Evolutionary conservation across 2,888 invertebrate genomes (phyloP), one percentile per base, ranked within the genome.

Genomic region (Argyresthia albistria): DNA sequence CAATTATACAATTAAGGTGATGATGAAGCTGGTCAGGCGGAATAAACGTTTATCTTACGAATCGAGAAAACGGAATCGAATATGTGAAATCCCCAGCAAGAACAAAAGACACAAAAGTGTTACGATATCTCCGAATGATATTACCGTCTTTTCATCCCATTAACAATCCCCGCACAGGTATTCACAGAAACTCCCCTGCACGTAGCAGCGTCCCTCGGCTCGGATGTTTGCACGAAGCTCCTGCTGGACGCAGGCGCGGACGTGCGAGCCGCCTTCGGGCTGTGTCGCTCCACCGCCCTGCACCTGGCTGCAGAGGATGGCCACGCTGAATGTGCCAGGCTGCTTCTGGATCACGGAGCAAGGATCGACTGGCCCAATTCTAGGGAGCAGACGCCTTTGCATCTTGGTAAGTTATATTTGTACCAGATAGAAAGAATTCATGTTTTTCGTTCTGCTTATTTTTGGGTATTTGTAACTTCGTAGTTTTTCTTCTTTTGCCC

Each of bases 241-340:
- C 86, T 97, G 16, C 81, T 96, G 55, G 90, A 90, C 53, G 90
- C 93, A 61, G 95, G 96, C 16, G 95, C 96, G 0, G 95, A 95
- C 64, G 93, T 94, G 0, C 83, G 92, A 50, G 93, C 94, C 0
- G 93, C 93, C 57, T 88, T 91, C 58, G 94, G 95, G 0, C 69
- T 88, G 1, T 90, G 91, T 16, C 90, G 92, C 64, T 90, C 93
- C 51, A 96, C 97, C 0, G 94, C 97, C 1, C 75, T 97, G 35
- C 97, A 97, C 80, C 80, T 97, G 60, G 95, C 97, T 6, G 95
- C 96, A 0, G 95, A 96, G 67, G 96, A 96, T 62, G 95, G 96
- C 7, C 94, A 93, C 66, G 91, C 91, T 0, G 93, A 94, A 59
- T 95, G 96, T 60, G 92, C 93, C 0, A 86, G 89, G 51, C 72